A percentile compares a stretch with the other conserved stretches of the same genome.
These are phyloP conservation scores for Papilio protenor DNA, from an alignment of 2,888 invertebrate genomes.

Conservation along the genomic window DNA sequence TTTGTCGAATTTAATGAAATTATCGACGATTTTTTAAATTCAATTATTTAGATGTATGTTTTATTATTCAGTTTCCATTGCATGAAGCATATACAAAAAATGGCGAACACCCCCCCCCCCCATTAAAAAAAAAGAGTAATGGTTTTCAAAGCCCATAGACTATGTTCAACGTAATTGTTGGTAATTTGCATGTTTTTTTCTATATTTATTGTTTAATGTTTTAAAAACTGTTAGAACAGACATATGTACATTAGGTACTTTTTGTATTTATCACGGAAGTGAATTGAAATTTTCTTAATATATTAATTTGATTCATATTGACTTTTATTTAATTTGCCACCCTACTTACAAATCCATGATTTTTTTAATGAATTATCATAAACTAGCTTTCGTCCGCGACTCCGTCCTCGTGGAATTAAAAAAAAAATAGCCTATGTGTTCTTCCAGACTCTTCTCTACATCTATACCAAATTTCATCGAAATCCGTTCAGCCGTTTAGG, in stretches of 20 bases:
- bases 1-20: not conserved
- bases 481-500: too few relatives aligned
- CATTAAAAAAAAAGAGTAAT: not conserved
- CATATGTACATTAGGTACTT: conserved; percentile 45
- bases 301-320: conserved; percentile 10
- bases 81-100: not conserved
- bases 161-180: not conserved
- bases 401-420: too few relatives aligned
- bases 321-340: not conserved
- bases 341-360: too few relatives aligned
- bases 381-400: too few relatives aligned
- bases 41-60: not conserved
- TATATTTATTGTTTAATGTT: conserved; percentile 7
- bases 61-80: not conserved
- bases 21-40: conserved; percentile 11
- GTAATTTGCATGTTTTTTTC: conserved; percentile 12
- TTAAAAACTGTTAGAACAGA: not conserved
- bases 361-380: too few relatives aligned
- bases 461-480: too few relatives aligned
- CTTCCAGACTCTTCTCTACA: too few relatives aligned
- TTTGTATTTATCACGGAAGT: conserved; percentile 18
- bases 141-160: not conserved
- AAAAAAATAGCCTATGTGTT: too few relatives aligned
- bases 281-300: conserved; percentile 32
- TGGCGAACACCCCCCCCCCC: not conserved